A percentile compares a stretch with the other conserved stretches of the same genome.
phyloP scores from a whole-genome alignment of 1,140 invertebrate genomes.

The Anadara kagoshimensis region DNA sequence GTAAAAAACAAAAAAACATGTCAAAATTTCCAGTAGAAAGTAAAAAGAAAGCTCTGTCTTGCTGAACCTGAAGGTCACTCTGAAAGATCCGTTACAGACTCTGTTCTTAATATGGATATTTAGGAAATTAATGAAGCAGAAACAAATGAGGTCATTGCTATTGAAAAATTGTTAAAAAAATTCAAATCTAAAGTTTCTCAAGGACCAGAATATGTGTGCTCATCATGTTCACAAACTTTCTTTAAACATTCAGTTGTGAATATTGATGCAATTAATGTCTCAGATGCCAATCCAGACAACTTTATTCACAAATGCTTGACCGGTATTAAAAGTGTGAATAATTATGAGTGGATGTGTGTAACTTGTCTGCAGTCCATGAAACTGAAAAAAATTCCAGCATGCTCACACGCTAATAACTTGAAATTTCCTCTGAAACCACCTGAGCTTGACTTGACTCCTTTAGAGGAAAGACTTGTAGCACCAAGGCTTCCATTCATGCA shows the following conservation, averaged over 20 bases:
- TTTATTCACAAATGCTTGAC: not conserved
- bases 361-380: slow-evolving; percentile 13
- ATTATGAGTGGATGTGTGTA: slow-evolving; percentile 15
- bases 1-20: too few species aligned
- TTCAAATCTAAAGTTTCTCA: not conserved
- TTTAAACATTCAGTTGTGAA: not conserved
- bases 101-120: too few species aligned
- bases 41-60: too few species aligned
- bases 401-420: slow-evolving; percentile 36
- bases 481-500: slow-evolving; percentile 47
- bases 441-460: slow-evolving; percentile 31
- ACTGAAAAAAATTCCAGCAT: slow-evolving; percentile 21
- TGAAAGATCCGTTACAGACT: too few species aligned
- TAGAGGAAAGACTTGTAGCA: too few species aligned
- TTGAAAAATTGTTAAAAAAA: not conserved
- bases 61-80: too few species aligned
- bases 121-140: too few species aligned
- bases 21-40: too few species aligned
- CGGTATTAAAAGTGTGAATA: not conserved
- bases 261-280: not conserved
- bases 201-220: slow-evolving; percentile 6
- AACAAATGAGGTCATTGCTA: not conserved
- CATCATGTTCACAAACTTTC: not conserved
- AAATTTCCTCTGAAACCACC: slow-evolving; percentile 29
- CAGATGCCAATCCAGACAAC: too few species aligned